Evolutionary conservation across 2,888 invertebrate genomes (phyloP), one percentile per base, ranked within the genome.

Genomic region (Lasiommata megera): DNA sequence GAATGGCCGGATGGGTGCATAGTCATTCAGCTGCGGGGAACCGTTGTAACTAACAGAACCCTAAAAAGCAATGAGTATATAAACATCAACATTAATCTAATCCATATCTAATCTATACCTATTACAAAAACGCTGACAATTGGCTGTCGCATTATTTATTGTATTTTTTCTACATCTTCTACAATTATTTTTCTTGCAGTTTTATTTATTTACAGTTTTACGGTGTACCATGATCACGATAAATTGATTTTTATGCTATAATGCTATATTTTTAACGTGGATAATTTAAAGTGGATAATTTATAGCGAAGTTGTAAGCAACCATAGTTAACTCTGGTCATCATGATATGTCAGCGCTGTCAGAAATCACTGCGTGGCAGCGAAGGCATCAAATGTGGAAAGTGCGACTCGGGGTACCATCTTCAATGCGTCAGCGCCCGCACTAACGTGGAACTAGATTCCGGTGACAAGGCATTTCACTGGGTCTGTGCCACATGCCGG

Each of bases 401-500:
- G 18, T 84, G 82, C 41, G 74, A 76, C 1, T 75, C 79, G 0
- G 71, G 72, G 34, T 76, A 63, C 56, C 77, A 79, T 58, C 14
- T 66, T 53, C 72, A 70, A 40, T 79, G 81, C 61, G 64, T 65
- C 17, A 62, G 61, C 28, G 73, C 71, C 11, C 51, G 54, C 18
- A 46, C 57, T 0, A 73, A 72, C 9, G 29, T 66, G 40, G 54
- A 60, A 6, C 65, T 67, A 0, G 77, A 77, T 12, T 60, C 69
- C 34, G 82, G 82, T 1, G 83, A 84, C 53, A 73, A 68, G n/a
- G 72, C 69, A 1, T 73, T 72, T 41, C 76, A 76, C 40, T 84
- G 85, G 84, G 74, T 72, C 46, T 86, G 86, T 60, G 77, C 79
- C 1, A 66, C 75, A 0, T 87, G 86, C 60, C 77, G 80, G 34